Evolutionary conservation across 1,140 invertebrate species (phyloP), one percentile per base, ranked within the genome.

Genomic region (Achatina immaculata): DNA sequence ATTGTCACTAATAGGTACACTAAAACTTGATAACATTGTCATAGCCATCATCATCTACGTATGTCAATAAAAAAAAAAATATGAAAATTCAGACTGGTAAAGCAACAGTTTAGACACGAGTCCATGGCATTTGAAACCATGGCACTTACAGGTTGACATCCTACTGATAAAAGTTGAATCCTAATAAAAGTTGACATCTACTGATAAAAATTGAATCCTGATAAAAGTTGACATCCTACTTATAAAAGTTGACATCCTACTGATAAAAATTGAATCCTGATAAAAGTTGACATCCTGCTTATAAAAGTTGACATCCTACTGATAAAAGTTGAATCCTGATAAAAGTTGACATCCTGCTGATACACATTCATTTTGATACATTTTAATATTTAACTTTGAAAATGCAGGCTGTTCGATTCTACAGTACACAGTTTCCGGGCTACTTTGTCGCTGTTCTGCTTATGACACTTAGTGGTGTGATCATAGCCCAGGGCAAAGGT

Each of bases 351-450:
- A 51, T 51, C 24, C 48, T 51, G 11, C 48, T 14, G 11, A 51
- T 11, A 11, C 48, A 24, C 48, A 51, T 51, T 14, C 24, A 14
- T 51, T 51, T 11, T 51, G 11, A 51, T 14, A 24, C 11, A 24
- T 11, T 24, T 51, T 24, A 51, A 19, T 69, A 4, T 74, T 77
- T 16, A 48, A 31, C 73, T 75, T 34, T 48, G 14, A 45, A 48
- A 40, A 3, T 3, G 6, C 76, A 78, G 76, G 42, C n/a, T 66
- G 65, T 78, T 45, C 58, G 76, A 24, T 78, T 78, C 62, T 78
- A 78, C 31, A 62, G 9, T 1, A 6, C 21, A 24, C 76, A 42
- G 38, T 45, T 78, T 7, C 76, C 76, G 21, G 76, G 14, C 51
- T 78, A 68, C 62, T 40, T 62, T 36, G 65, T 78, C 1, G 76